Conservation (phyloP, 2,888 invertebrate species). For the Acronicta leporina region DNA sequence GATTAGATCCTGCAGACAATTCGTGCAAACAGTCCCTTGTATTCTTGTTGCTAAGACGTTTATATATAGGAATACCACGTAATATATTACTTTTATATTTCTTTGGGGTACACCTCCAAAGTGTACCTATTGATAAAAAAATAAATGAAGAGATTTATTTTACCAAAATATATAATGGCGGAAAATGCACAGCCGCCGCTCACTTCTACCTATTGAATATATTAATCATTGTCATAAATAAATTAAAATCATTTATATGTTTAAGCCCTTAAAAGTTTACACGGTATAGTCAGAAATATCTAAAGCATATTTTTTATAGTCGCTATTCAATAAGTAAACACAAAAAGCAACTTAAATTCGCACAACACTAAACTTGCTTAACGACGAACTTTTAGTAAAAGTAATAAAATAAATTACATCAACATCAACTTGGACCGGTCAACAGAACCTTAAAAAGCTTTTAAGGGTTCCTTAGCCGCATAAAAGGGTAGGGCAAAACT, state of each 20-base stretch:
- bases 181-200: too few species aligned
- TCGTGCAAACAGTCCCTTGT: slow-evolving; percentile 25
- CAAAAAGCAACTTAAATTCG: slow-evolving; percentile 47
- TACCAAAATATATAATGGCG: too few species aligned
- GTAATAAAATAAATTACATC: slow-evolving; percentile 70
- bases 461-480: slow-evolving; percentile 55
- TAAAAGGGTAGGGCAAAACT: slow-evolving; percentile 46
- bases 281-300: too few species aligned
- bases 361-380: slow-evolving; percentile 54
- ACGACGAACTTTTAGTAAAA: slow-evolving; percentile 59
- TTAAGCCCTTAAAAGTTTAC: too few species aligned
- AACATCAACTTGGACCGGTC: slow-evolving; percentile 57
- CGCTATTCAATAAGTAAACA: slow-evolving; percentile 44
- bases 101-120: slow-evolving; percentile 1
- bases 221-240: too few species aligned
- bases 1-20: slow-evolving; percentile 67
- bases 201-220: too few species aligned
- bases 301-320: slow-evolving; percentile 2
- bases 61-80: slow-evolving; percentile 11
- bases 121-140: neutral
- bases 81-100: slow-evolving; percentile 24
- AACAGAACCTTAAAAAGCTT: slow-evolving; percentile 68
- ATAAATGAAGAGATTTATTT: neutral
- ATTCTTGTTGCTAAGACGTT: slow-evolving; percentile 12
- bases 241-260: too few species aligned